These are phyloP conservation scores for Embiotoca jacksoni DNA, from an alignment of 2,113 vertebrate species.

Conservation along the genomic window DNA sequence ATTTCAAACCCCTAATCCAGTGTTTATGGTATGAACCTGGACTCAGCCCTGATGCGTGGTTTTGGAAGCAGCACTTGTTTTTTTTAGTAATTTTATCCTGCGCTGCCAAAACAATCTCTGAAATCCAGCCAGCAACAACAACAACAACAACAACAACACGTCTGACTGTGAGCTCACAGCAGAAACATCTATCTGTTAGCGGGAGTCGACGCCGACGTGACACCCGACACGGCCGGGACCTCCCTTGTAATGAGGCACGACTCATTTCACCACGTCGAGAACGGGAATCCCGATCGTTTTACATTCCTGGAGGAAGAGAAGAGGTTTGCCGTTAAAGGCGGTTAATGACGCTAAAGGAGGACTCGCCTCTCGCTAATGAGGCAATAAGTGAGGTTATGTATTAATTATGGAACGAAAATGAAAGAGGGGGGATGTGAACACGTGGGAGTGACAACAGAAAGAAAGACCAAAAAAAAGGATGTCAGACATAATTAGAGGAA, in stretches of 20 bases:
- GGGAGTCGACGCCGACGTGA: not conserved
- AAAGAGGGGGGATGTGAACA: not conserved
- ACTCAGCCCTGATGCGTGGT: not conserved
- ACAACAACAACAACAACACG: too few relatives aligned
- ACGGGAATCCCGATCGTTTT: not conserved
- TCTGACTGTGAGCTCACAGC: not conserved
- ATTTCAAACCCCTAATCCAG: not conserved
- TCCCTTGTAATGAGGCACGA: too few relatives aligned
- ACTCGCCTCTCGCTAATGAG: constrained; percentile 6
- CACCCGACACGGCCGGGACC: not conserved
- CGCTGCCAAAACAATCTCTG: constrained; percentile 4
- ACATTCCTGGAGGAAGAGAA: not conserved
- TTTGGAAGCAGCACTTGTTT: not conserved
- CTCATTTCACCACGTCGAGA: not conserved
- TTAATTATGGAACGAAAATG: constrained; percentile 3
- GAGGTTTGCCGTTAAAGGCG: not conserved
- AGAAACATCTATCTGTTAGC: not conserved
- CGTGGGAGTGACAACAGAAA: not conserved
- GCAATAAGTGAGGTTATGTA: constrained; percentile 3
- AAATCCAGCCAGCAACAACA: not conserved
- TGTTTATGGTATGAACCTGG: constrained; percentile 8
- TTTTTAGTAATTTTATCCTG: constrained; percentile 10
- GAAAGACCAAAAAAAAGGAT: too few relatives aligned
- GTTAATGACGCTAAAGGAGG: constrained; percentile 3
- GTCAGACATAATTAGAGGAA: too few relatives aligned